A percentile compares a stretch with the other conserved stretches of the same genome.
phyloP scores from a whole-genome alignment of 2,797 vertebrate genomes.

The Thunnus albacares region DNA sequence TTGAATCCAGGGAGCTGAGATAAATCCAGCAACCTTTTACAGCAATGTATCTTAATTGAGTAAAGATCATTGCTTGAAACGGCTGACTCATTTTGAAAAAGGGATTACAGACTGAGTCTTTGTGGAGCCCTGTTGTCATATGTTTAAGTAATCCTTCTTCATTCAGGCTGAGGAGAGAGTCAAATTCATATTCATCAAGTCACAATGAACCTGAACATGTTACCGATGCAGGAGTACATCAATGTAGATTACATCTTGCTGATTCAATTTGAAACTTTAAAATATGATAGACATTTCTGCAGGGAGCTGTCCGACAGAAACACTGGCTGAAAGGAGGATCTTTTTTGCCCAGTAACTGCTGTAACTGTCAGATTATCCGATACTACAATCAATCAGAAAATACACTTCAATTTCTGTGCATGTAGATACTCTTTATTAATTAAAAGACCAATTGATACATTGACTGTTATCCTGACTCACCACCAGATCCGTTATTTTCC shows the following conservation, averaged over 20 bases:
- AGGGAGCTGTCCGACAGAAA: background rate
- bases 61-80: conserved; percentile 39
- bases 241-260: conserved; percentile 18
- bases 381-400: background rate
- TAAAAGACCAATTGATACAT: background rate
- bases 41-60: conserved; percentile 34
- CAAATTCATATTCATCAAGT: conserved; percentile 57
- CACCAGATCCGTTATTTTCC: background rate
- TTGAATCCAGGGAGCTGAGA: background rate
- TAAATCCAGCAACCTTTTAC: conserved; percentile 24
- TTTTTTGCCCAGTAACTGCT: background rate
- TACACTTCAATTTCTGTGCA: background rate
- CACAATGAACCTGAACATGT: conserved; percentile 26
- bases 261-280: conserved; percentile 27
- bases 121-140: conserved; percentile 37
- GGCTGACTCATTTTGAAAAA: conserved; percentile 38
- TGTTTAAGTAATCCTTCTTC: conserved; percentile 54
- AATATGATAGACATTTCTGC: background rate
- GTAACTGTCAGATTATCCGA: background rate
- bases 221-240: conserved; percentile 25
- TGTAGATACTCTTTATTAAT: background rate
- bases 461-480: background rate
- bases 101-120: conserved; percentile 38
- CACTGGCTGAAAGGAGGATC: background rate
- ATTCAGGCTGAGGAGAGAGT: conserved; percentile 46